Evolutionary conservation across 2,888 invertebrate species (phyloP).

Genomic region (Flexamia atlantica): DNA sequence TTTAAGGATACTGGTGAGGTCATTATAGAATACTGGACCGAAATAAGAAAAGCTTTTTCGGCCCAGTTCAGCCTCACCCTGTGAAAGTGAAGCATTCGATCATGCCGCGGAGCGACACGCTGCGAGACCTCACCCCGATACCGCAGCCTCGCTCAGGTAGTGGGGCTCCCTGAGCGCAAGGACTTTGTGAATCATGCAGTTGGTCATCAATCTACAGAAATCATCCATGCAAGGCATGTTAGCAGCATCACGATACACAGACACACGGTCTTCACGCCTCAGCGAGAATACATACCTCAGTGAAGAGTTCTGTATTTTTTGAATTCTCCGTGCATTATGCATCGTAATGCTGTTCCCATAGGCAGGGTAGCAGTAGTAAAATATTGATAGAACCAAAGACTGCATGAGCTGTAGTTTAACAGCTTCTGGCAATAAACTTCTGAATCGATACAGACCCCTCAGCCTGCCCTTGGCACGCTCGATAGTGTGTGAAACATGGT

Average conservation of each 20-base stretch:
- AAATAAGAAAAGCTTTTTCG: neutral
- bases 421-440: neutral
- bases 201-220: neutral
- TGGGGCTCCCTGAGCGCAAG: neutral
- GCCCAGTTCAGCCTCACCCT: too few species aligned
- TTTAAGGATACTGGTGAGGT: neutral
- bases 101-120: too few species aligned
- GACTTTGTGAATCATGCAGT: constrained; percentile 1
- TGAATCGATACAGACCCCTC: neutral
- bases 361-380: neutral
- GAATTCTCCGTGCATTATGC: neutral
- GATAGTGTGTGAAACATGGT: neutral
- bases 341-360: neutral
- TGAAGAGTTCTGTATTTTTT: neutral
- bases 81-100: too few species aligned
- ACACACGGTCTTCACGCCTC: neutral
- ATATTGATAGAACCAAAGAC: neutral
- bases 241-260: neutral
- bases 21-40: neutral
- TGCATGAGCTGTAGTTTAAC: neutral
- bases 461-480: neutral
- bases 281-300: neutral
- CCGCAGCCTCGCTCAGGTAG: neutral
- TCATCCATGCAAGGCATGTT: neutral
- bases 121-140: neutral